Conservation (phyloP, 2,797 vertebrate species). For the Natrix natrix region DNA sequence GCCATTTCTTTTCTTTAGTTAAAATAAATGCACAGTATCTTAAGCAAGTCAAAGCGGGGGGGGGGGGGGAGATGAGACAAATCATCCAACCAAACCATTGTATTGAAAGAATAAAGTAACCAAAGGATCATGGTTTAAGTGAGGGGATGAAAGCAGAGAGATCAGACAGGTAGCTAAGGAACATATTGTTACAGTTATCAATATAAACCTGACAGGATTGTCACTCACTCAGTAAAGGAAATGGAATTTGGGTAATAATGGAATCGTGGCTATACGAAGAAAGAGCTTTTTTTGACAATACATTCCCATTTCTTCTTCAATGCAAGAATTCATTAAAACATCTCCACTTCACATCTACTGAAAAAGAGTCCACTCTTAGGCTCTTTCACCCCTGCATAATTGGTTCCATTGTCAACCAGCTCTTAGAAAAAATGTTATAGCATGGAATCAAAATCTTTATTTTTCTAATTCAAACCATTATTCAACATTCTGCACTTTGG, state of each 20-base stretch:
- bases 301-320: neutral
- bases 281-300: neutral
- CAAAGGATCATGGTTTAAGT: neutral
- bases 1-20: neutral
- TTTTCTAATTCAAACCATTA: neutral
- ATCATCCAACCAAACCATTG: neutral
- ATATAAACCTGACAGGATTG: neutral
- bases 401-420: neutral
- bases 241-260: neutral
- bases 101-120: neutral
- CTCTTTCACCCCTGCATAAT: neutral
- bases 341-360: neutral
- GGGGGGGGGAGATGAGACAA: too few relatives aligned
- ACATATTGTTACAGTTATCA: neutral
- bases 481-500: neutral
- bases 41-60: neutral
- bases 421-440: neutral
- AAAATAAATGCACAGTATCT: neutral
- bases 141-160: neutral
- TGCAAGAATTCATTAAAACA: neutral
- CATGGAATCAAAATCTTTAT: neutral
- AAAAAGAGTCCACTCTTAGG: neutral
- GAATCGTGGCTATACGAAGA: too few relatives aligned
- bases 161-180: neutral
- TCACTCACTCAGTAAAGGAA: neutral